Evolutionary conservation across 1,140 invertebrate species (phyloP).

Genomic region (Calliphora vicina): DNA sequence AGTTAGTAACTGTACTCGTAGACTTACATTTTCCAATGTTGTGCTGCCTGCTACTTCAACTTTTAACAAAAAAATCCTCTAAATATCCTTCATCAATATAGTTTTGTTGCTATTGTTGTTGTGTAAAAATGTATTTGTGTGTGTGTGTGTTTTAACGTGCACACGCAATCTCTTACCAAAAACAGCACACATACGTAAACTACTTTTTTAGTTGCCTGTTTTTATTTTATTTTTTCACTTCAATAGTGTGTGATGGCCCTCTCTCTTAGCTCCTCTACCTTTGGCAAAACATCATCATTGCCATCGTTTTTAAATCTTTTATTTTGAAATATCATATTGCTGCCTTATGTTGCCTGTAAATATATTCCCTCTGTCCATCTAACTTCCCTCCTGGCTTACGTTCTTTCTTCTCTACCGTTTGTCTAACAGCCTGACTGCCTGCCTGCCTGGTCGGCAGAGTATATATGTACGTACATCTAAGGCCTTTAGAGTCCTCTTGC

Average conservation of each 20-base stretch:
- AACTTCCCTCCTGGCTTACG: too few species aligned
- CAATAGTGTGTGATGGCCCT: background rate
- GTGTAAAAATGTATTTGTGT: background rate
- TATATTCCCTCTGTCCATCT: background rate
- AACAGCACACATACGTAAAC: background rate
- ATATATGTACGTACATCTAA: background rate
- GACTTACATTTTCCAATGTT: background rate
- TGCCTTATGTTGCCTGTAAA: slow-evolving; percentile 29
- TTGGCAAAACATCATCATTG: background rate
- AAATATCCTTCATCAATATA: slow-evolving; percentile 62
- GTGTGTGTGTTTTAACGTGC: background rate
- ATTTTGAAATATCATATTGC: slow-evolving; percentile 20
- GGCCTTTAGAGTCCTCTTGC: background rate
- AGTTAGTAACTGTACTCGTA: background rate
- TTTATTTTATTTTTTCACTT: too few species aligned
- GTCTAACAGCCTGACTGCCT: background rate
- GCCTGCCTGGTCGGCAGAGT: background rate
- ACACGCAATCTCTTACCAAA: slow-evolving; percentile 20
- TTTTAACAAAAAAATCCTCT: slow-evolving; percentile 19
- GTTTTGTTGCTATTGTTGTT: slow-evolving; percentile 46
- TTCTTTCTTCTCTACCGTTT: background rate
- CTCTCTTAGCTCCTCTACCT: background rate
- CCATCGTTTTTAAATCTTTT: background rate
- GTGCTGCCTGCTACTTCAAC: background rate
- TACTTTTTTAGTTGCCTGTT: background rate